A percentile compares a stretch with the other conserved stretches of the same genome.
These are phyloP conservation scores for Corapipo altera DNA, from an alignment of 2,113 vertebrate genomes.

Conservation along the genomic window DNA sequence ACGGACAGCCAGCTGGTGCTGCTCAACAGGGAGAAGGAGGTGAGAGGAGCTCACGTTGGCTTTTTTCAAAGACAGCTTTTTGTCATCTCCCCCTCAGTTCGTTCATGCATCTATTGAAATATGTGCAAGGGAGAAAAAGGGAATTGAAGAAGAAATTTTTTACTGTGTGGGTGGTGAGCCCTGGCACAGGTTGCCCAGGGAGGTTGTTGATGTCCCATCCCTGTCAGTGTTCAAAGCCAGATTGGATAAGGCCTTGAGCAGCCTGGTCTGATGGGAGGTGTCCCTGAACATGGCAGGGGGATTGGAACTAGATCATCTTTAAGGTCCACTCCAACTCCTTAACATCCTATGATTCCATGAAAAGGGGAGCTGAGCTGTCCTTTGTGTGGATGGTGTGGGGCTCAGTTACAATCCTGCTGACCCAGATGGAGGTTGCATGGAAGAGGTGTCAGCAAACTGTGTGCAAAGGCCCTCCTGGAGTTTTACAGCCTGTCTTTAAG, in stretches of 20 bases:
- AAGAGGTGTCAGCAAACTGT: not conserved
- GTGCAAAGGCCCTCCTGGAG: not conserved
- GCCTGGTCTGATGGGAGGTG: not conserved
- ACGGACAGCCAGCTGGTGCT: conserved; percentile 93
- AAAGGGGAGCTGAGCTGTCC: not conserved
- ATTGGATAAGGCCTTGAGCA: not conserved
- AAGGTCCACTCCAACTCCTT: not conserved
- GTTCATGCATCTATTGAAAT: accelerated
- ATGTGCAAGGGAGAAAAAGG: no score
- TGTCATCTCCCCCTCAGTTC: not conserved
- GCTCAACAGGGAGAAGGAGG: conserved; percentile 91
- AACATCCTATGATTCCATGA: not conserved
- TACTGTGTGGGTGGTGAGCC: not conserved
- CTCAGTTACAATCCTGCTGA: not conserved
- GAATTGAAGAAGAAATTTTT: not conserved
- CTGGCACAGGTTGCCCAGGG: not conserved
- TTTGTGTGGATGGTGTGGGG: accelerated
- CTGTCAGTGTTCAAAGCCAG: not conserved
- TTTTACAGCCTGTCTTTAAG: not conserved
- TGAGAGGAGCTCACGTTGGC: conserved; percentile 17
- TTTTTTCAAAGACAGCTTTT: not conserved
- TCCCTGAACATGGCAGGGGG: not conserved
- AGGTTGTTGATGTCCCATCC: not conserved
- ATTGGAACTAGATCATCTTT: not conserved
- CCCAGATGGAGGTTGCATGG: not conserved